Evolutionary conservation across 2,113 vertebrate species (phyloP).

Genomic region (Equus przewalskii): DNA sequence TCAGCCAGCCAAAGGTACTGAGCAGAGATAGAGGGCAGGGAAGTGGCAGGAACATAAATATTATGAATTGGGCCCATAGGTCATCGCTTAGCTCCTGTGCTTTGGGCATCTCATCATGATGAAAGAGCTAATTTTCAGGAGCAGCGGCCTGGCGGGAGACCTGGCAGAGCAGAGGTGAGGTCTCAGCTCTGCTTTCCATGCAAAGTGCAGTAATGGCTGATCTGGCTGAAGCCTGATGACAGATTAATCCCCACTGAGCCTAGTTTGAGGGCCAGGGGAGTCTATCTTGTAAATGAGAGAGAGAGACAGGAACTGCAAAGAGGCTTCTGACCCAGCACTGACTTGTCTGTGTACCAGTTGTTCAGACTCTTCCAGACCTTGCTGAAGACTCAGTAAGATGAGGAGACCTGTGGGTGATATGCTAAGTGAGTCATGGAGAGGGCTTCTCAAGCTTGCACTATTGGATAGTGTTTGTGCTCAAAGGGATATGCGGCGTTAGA

Average conservation of each 20-base stretch:
- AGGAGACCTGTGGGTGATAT: neutral
- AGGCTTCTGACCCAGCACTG: neutral
- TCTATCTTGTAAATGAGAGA: neutral
- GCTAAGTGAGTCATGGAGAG: fast-evolving
- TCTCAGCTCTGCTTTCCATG: neutral
- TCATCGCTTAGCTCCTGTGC: slow-evolving; percentile 28
- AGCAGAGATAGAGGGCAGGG: slow-evolving; percentile 24
- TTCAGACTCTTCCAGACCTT: neutral
- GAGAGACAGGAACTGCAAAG: neutral
- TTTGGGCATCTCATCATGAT: neutral
- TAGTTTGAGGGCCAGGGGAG: neutral
- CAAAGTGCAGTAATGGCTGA: neutral
- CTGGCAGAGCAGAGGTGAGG: neutral
- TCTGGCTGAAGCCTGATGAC: neutral
- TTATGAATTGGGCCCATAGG: neutral
- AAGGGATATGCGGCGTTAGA: neutral
- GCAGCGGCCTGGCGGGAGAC: neutral
- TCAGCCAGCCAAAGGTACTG: neutral
- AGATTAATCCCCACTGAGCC: neutral
- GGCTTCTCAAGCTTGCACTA: fast-evolving
- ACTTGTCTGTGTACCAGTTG: neutral
- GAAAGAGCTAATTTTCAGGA: slow-evolving; percentile 72
- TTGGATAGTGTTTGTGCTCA: fast-evolving
- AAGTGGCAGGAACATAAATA: slow-evolving; percentile 50
- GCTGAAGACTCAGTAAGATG: neutral